These are phyloP conservation scores for Myotis vivesi DNA, from an alignment of 2,797 vertebrate genomes.

Conservation along the genomic window DNA sequence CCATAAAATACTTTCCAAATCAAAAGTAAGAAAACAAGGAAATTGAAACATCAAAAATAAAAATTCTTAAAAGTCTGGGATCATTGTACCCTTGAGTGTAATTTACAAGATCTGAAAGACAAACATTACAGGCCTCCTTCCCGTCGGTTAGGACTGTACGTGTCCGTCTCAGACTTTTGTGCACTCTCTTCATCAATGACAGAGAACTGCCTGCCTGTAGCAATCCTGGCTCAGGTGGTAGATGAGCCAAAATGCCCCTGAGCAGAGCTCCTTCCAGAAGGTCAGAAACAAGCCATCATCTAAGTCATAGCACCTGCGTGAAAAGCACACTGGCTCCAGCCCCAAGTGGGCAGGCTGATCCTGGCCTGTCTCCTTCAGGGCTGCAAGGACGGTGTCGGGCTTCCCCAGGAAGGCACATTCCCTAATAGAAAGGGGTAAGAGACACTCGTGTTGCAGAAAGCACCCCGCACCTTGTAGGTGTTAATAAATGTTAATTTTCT, in stretches of 20 bases:
- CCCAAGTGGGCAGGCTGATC: neutral
- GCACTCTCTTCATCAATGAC: neutral
- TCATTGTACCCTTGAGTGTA: slow-evolving; percentile 42
- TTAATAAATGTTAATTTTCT: neutral
- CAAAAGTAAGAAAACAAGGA: slow-evolving; percentile 43
- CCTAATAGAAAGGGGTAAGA: neutral
- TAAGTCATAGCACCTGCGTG: neutral
- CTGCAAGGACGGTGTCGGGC: neutral
- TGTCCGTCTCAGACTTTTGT: neutral
- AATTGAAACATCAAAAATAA: slow-evolving; percentile 53
- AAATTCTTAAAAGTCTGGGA: slow-evolving; percentile 33
- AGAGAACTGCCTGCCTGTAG: neutral
- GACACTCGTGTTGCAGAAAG: neutral
- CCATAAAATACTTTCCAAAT: slow-evolving; percentile 10
- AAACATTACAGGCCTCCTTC: neutral
- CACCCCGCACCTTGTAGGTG: neutral
- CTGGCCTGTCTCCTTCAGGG: neutral
- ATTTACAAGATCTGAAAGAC: slow-evolving; percentile 12
- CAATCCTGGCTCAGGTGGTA: neutral
- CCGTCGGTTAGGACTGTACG: neutral
- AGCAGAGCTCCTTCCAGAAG: slow-evolving; percentile 4
- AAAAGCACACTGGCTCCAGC: neutral
- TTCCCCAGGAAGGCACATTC: neutral
- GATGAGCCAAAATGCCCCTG: neutral
- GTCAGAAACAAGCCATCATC: neutral